A percentile compares a stretch with the other conserved stretches of the same genome.
phyloP scores from a whole-genome alignment of 2,888 invertebrate species.

The Trissoscelio sp. region DNA sequence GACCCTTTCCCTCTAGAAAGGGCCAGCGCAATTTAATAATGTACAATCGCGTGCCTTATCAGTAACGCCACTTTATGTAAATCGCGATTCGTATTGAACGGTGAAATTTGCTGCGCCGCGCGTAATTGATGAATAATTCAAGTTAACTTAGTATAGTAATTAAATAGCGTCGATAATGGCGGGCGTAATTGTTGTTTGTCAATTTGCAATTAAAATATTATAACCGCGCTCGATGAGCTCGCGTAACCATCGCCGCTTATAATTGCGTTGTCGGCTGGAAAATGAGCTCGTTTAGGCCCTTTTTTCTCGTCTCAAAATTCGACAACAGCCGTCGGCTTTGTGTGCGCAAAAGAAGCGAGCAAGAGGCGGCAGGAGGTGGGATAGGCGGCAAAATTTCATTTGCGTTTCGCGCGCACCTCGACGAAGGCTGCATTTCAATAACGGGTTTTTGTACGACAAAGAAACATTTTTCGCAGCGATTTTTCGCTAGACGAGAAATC shows the following conservation, averaged over 20 bases:
- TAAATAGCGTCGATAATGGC: conserved; percentile 39
- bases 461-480: conserved; percentile 24
- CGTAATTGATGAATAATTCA: conserved; percentile 50
- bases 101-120: conserved; percentile 39
- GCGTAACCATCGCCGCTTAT: conserved; percentile 15
- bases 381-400: conserved; percentile 15
- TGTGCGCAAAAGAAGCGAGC: conserved; percentile 32
- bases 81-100: conserved; percentile 44
- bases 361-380: background rate
- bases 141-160: conserved; percentile 45
- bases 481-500: conserved; percentile 28
- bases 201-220: conserved; percentile 47
- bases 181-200: conserved; percentile 31
- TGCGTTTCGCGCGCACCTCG: conserved; percentile 12
- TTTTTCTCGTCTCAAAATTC: conserved; percentile 9
- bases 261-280: conserved; percentile 29
- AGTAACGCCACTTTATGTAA: conserved; percentile 46
- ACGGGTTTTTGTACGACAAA: conserved; percentile 25
- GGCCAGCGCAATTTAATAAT: conserved; percentile 30
- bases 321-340: background rate
- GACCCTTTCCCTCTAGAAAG: background rate
- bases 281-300: conserved; percentile 34
- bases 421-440: conserved; percentile 33
- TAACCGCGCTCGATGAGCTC: background rate
- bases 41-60: conserved; percentile 45